These are phyloP conservation scores for Latrodectus elegans DNA, from an alignment of 2,888 invertebrate genomes.

Conservation along the genomic window DNA sequence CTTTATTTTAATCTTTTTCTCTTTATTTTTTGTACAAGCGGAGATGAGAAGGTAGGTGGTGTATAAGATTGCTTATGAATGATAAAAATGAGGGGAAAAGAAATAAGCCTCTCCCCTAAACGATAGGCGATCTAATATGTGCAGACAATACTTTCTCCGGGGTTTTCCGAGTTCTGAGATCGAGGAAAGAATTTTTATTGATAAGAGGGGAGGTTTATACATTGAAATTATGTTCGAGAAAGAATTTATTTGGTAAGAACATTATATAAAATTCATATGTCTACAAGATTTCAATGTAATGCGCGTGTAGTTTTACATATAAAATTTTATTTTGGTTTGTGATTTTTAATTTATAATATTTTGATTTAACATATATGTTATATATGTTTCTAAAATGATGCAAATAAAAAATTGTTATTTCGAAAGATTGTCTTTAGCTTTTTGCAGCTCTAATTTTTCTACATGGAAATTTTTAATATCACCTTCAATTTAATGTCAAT, in stretches of 20 bases:
- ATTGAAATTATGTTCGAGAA: constrained; percentile 5
- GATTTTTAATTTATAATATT: too few species aligned
- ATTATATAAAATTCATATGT: too few species aligned
- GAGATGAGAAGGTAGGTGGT: constrained; percentile 2
- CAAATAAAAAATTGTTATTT: too few species aligned
- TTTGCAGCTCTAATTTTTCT: too few species aligned
- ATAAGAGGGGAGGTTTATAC: constrained; percentile 32
- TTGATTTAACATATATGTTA: too few species aligned
- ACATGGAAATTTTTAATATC: too few species aligned
- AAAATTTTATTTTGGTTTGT: too few species aligned
- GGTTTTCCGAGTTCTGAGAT: constrained; percentile 3
- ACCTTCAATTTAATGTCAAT: too few species aligned
- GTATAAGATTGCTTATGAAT: constrained; percentile 60
- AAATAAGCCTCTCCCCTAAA: constrained; percentile 37
- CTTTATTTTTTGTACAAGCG: constrained; percentile 7
- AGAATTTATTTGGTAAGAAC: neutral
- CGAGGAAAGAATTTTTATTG: neutral
- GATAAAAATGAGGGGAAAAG: constrained; percentile 44
- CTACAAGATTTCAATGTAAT: too few species aligned
- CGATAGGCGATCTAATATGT: constrained; percentile 61
- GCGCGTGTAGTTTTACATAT: too few species aligned
- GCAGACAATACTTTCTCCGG: constrained; percentile 19
- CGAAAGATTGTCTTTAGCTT: too few species aligned
- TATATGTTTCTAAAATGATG: too few species aligned
- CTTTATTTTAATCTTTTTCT: constrained; percentile 20